Evolutionary conservation across 2,113 vertebrate species (phyloP).

Genomic region (Apistogramma diplotaenia): DNA sequence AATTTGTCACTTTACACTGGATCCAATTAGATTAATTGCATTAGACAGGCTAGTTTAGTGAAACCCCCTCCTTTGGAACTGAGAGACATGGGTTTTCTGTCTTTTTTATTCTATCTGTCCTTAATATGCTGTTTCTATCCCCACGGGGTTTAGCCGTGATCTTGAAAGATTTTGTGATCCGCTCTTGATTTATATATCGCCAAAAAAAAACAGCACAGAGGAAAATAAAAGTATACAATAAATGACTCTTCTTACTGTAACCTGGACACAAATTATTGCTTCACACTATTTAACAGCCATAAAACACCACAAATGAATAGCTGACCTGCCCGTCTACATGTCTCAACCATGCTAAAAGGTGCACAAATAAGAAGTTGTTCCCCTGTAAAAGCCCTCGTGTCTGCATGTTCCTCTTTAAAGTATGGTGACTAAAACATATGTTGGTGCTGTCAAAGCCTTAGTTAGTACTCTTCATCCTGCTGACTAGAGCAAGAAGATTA

Average conservation of each 20-base stretch:
- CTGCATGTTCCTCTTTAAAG: constrained; percentile 51
- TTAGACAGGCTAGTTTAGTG: constrained; percentile 87
- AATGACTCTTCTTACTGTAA: not conserved
- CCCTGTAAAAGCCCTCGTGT: constrained; percentile 25
- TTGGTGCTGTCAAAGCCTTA: constrained; percentile 37
- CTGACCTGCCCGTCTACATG: not conserved
- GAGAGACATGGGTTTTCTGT: constrained; percentile 82
- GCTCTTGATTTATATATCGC: constrained; percentile 6
- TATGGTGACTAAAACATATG: constrained; percentile 49
- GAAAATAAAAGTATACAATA: not conserved
- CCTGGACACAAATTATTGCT: not conserved
- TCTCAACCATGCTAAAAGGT: constrained; percentile 1
- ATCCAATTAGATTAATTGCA: constrained; percentile 96
- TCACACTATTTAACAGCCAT: not conserved
- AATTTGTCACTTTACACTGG: constrained; percentile 92
- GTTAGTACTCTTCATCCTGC: constrained; percentile 24
- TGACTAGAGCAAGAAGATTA: constrained; percentile 67
- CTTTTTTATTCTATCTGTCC: constrained; percentile 78
- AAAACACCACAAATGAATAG: constrained; percentile 4
- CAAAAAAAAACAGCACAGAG: constrained; percentile 5
- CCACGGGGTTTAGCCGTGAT: constrained; percentile 44
- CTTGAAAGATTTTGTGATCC: constrained; percentile 53
- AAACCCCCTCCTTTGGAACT: constrained; percentile 85
- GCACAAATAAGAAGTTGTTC: constrained; percentile 21
- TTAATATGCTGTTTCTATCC: constrained; percentile 40